Base-by-base conservation (phyloP, 2,113 vertebrate genomes). In the Hirundichthys speculiger region DNA sequence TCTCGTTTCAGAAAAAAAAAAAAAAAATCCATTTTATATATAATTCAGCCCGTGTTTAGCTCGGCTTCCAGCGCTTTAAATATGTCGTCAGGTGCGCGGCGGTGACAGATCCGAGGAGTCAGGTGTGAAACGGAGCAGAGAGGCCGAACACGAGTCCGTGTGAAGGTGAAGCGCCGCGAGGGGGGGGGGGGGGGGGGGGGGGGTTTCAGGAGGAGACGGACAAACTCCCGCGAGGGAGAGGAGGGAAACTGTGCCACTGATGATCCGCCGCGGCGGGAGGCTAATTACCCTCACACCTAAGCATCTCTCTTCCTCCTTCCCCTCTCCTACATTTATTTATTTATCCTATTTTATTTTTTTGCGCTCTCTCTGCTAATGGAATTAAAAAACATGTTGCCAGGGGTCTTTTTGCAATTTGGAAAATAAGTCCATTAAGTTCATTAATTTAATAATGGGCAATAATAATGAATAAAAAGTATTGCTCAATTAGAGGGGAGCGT, bases 361-460 rank as follows among this genome's bases (percentile, higher is more conserved):
- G 57, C 71, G 69, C 65, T 65, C 70, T 57, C 71, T 79, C 85
- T 60, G 75, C 82, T 88, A 88, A 90, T 85, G 78, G 88, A 85
- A 82, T 86, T 86, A 88, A 86, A 88, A 89, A 87, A 82, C 82
- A 83, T 86, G 83, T 87, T 87, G 87, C 86, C 82, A 76, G 87
- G 73, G 83, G 83, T 85, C 83, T 75, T 27, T n/a, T 79, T 75
- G 87, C 81, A 81, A 89, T 90, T 86, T 84, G 80, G 81, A 83
- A 86, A 91, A 88, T 79, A 83, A 89, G 79, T 85, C 89, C 87
- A 90, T 92, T 90, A 88, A 86, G 84, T 91, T 91, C 88, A 92
- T 90, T 91, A 91, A 91, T 91, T 90, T 91, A 91, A 92, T 92
- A 92, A 92, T 80, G 68, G 85, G 78, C 83, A 82, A 90, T 90